Conservation (phyloP, 2,888 invertebrate genomes). For the Steinernema carpocapsae region DNA sequence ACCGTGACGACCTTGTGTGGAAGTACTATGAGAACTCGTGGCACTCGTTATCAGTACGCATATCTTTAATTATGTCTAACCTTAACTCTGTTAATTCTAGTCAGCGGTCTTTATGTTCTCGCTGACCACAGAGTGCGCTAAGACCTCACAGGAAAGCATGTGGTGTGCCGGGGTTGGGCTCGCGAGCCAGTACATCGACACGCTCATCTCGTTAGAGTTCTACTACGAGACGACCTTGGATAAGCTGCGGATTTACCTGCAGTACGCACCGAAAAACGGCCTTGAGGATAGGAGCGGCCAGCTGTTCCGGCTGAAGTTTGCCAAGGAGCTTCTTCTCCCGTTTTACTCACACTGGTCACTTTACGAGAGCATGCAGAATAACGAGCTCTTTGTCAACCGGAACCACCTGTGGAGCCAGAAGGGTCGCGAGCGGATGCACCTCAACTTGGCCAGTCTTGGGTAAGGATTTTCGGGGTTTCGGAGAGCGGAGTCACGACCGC, state of each 20-base stretch:
- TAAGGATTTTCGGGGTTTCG: constrained; percentile 12
- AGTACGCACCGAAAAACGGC: constrained; percentile 48
- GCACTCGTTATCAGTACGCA: constrained; percentile 48
- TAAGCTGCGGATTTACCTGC: constrained; percentile 56
- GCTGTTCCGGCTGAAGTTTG: constrained; percentile 57
- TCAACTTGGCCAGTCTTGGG: constrained; percentile 51
- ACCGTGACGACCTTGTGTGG: constrained; percentile 56
- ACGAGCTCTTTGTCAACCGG: constrained; percentile 58
- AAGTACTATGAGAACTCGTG: constrained; percentile 60
- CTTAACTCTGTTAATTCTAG: constrained; percentile 35
- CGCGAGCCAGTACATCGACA: constrained; percentile 55
- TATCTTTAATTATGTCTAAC: neutral
- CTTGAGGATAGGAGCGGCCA: constrained; percentile 48
- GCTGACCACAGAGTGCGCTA: constrained; percentile 55
- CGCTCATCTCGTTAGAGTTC: constrained; percentile 55
- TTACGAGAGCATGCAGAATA: constrained; percentile 56
- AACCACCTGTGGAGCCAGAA: constrained; percentile 63
- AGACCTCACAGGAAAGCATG: constrained; percentile 55
- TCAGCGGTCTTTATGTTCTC: constrained; percentile 56
- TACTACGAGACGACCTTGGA: constrained; percentile 58
- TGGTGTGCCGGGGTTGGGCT: constrained; percentile 64
- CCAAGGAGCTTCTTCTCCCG: constrained; percentile 60
- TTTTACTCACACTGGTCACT: constrained; percentile 63
- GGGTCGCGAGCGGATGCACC: constrained; percentile 56
- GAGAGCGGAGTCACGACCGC: no score